These are phyloP conservation scores for Agapornis roseicollis DNA, from an alignment of 2,113 vertebrate genomes.

Conservation along the genomic window DNA sequence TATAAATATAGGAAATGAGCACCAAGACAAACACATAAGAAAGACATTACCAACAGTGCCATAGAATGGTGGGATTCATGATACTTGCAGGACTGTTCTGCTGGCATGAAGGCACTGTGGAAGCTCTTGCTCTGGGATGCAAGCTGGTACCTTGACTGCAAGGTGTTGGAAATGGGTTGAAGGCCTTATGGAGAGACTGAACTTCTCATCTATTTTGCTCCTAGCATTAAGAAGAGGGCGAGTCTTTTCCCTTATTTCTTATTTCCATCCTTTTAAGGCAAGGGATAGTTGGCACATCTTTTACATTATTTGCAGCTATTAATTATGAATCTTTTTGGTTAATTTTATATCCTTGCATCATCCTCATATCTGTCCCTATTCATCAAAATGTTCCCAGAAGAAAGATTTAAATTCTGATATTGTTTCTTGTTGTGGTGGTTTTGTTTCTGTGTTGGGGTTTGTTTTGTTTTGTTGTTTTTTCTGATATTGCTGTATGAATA, in stretches of 20 bases:
- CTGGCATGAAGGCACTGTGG: not conserved
- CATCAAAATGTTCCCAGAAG: not conserved
- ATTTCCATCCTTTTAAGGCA: not conserved
- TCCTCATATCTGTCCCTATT: not conserved
- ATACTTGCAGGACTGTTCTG: not conserved
- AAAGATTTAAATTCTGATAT: not conserved
- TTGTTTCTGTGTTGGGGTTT: not conserved
- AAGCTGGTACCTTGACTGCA: not conserved
- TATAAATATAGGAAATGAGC: slow-evolving; percentile 3
- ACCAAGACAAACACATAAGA: not conserved
- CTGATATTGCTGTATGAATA: not conserved
- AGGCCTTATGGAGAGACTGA: not conserved
- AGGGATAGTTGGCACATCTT: not conserved
- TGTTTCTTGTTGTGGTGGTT: fast-evolving
- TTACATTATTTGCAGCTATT: not conserved
- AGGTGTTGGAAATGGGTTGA: not conserved
- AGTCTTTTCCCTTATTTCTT: not conserved
- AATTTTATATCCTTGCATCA: not conserved
- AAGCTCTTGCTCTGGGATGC: not conserved
- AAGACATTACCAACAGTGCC: not conserved
- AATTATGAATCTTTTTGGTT: not conserved
- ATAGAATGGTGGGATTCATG: not conserved
- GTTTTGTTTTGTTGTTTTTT: not conserved
- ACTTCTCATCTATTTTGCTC: not conserved
- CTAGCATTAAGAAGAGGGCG: not conserved